Evolutionary conservation across 2,113 vertebrate species (phyloP).

Genomic region (Anarhynchus alexandrinus): DNA sequence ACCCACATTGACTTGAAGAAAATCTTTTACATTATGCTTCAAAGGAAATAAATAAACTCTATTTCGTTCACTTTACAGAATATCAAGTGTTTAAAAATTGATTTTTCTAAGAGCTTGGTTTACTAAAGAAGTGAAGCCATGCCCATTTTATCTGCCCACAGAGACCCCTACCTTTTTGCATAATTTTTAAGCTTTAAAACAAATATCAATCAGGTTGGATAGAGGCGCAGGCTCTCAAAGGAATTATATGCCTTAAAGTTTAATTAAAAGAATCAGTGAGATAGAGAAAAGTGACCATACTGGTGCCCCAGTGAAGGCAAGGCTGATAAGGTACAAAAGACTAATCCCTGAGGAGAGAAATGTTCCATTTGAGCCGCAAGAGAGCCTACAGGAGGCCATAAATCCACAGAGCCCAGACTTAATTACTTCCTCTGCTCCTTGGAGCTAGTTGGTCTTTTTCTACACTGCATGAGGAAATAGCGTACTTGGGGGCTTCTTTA

Average conservation of each 20-base stretch:
- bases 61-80: background rate
- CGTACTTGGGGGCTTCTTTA: too few relatives aligned
- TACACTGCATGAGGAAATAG: background rate
- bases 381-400: background rate
- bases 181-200: background rate
- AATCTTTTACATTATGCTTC: background rate
- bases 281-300: background rate
- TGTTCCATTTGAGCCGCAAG: background rate
- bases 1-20: background rate
- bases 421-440: background rate
- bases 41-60: conserved; percentile 35
- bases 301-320: background rate
- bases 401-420: background rate
- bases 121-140: background rate
- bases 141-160: background rate
- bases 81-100: background rate
- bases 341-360: background rate
- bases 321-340: background rate
- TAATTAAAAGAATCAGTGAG: background rate
- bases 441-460: background rate
- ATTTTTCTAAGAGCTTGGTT: background rate
- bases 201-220: background rate
- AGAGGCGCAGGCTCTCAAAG: background rate
- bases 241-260: background rate
- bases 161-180: background rate